Conservation (phyloP, 2,113 vertebrate genomes). For the Calidris pygmaea region DNA sequence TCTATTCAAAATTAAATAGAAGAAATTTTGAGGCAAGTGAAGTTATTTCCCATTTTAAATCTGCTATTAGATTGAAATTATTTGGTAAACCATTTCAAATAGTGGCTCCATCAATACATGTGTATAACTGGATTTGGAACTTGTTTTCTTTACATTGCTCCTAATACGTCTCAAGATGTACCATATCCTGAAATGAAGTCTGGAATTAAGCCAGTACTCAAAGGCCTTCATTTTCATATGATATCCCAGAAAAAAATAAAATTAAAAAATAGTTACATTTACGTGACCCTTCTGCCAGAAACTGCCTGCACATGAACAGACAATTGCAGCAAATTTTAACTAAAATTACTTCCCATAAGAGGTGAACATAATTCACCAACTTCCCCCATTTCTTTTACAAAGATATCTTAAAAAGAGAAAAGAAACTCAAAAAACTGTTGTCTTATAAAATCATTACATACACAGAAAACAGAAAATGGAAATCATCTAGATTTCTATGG, state of each 20-base stretch:
- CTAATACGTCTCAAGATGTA: neutral
- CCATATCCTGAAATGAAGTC: neutral
- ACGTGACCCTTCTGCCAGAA: constrained; percentile 68
- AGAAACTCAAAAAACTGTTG: constrained; percentile 56
- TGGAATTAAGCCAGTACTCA: neutral
- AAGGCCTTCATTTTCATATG: constrained; percentile 27
- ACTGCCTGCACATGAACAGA: constrained; percentile 74
- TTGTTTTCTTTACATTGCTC: neutral
- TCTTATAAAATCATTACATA: constrained; percentile 74
- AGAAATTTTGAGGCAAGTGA: neutral
- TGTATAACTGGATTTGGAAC: neutral
- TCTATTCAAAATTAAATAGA: neutral
- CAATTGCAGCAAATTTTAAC: constrained; percentile 80
- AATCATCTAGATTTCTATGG: constrained; percentile 59
- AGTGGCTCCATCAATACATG: neutral
- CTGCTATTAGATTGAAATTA: neutral
- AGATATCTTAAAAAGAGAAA: constrained; percentile 64
- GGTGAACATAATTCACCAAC: constrained; percentile 73
- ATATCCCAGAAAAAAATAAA: neutral
- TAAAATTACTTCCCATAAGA: constrained; percentile 81
- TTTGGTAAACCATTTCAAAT: neutral
- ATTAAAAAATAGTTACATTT: constrained; percentile 40
- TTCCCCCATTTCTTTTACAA: constrained; percentile 68
- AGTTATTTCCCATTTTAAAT: neutral
- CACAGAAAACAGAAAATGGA: constrained; percentile 63